A percentile compares a stretch with the other conserved stretches of the same genome.
These are phyloP conservation scores for Bufo gargarizans DNA, from an alignment of 2,113 vertebrate species.

Conservation along the genomic window DNA sequence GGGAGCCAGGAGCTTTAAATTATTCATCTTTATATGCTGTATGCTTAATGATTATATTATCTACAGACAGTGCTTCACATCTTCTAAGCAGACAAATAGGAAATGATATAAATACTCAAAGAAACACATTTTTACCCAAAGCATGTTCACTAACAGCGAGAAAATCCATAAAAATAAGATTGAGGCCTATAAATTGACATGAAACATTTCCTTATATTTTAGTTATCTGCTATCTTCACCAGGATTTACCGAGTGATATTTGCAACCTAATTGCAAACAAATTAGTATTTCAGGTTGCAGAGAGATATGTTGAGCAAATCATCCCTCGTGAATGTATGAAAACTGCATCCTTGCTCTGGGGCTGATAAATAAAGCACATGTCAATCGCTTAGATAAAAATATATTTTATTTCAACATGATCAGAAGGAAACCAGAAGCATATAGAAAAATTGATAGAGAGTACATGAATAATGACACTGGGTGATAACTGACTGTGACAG, in stretches of 20 bases:
- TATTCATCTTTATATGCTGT: no score
- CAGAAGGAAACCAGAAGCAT: constrained; percentile 46
- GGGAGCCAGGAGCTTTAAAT: no score
- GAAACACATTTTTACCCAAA: background rate
- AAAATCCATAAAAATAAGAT: background rate
- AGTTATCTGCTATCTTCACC: background rate
- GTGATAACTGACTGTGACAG: constrained; percentile 57
- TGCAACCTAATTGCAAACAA: constrained; percentile 23
- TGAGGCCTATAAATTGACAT: background rate
- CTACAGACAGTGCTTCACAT: no score
- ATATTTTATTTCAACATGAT: constrained; percentile 55
- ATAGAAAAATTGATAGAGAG: constrained; percentile 50
- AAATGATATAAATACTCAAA: background rate
- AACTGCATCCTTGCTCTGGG: constrained; percentile 27
- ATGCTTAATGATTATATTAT: no score
- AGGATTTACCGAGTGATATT: constrained; percentile 14
- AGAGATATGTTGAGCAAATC: constrained; percentile 12
- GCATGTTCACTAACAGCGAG: background rate
- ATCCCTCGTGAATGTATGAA: constrained; percentile 34
- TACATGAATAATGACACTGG: constrained; percentile 54
- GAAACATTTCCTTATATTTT: background rate
- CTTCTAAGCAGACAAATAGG: no score
- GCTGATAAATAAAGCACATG: constrained; percentile 48
- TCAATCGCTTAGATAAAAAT: constrained; percentile 51
- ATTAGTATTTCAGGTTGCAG: constrained; percentile 4